phyloP scores from a whole-genome alignment of 1,140 invertebrate species.

The Micrasema longulum region DNA sequence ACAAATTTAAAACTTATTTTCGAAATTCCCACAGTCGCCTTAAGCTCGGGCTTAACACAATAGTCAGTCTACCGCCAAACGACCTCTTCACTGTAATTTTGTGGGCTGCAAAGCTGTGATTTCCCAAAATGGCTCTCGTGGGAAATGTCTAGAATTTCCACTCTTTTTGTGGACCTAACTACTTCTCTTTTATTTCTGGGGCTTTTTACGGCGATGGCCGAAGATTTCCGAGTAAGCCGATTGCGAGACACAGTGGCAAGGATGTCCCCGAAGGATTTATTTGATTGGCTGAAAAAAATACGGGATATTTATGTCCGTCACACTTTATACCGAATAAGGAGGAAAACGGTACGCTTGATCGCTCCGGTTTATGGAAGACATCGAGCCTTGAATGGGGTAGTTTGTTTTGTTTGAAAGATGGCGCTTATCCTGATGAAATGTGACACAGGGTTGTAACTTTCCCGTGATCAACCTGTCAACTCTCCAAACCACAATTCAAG shows the following conservation, averaged over 20 bases:
- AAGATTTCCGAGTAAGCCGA: constrained; percentile 40
- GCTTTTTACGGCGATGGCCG: constrained; percentile 36
- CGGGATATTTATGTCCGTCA: constrained; percentile 48
- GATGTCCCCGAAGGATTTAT: constrained; percentile 41
- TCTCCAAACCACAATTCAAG: too few species aligned
- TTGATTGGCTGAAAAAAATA: constrained; percentile 45
- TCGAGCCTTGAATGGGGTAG: constrained; percentile 20
- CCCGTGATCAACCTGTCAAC: too few species aligned
- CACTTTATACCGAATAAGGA: constrained; percentile 34
- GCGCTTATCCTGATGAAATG: constrained; percentile 28
- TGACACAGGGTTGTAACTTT: neutral
- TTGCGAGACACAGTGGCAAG: constrained; percentile 34
- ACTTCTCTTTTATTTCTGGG: constrained; percentile 44
- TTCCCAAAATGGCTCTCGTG: constrained; percentile 50
- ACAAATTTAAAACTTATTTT: constrained; percentile 36
- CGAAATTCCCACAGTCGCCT: constrained; percentile 28
- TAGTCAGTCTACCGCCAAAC: constrained; percentile 45
- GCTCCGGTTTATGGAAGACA: constrained; percentile 6
- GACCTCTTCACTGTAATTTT: constrained; percentile 53
- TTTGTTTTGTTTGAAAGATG: constrained; percentile 26
- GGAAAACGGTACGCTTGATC: constrained; percentile 9
- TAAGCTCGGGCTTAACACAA: constrained; percentile 48
- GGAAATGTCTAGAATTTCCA: constrained; percentile 51
- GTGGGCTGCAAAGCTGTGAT: constrained; percentile 54
- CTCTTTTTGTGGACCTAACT: constrained; percentile 41